Conservation (phyloP, 1,140 invertebrate genomes). For the Drosophila subobscura region DNA sequence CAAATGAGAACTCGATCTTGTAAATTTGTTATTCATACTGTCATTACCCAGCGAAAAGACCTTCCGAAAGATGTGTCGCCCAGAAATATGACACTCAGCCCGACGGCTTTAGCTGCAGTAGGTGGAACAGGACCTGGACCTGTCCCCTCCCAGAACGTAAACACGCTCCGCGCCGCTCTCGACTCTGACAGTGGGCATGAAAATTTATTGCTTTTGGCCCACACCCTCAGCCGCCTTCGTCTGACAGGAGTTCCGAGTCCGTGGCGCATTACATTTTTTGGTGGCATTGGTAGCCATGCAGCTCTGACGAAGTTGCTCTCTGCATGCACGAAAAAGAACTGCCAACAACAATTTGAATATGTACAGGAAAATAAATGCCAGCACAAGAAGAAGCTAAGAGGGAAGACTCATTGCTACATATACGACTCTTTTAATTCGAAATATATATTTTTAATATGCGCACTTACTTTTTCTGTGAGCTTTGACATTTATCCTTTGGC, state of each 20-base stretch:
- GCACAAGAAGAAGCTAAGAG: constrained; percentile 31
- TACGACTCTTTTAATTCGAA: constrained; percentile 16
- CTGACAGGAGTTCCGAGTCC: constrained; percentile 47
- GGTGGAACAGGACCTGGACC: constrained; percentile 1
- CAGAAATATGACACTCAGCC: constrained; percentile 46
- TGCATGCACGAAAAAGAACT: constrained; percentile 29
- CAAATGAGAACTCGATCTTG: not conserved
- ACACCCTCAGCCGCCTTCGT: constrained; percentile 7
- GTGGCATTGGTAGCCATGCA: constrained; percentile 28
- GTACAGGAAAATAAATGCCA: constrained; percentile 43
- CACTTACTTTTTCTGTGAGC: constrained; percentile 41
- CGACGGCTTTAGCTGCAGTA: not conserved
- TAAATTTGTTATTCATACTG: not conserved
- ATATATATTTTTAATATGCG: constrained; percentile 60
- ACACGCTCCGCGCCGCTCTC: constrained; percentile 44
- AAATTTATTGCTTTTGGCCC: constrained; percentile 67
- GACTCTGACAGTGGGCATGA: constrained; percentile 67
- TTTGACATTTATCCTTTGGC: constrained; percentile 19
- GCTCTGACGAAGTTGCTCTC: constrained; percentile 36
- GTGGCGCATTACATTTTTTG: constrained; percentile 67
- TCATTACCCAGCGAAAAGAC: constrained; percentile 2
- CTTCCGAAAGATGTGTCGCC: constrained; percentile 18
- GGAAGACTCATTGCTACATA: constrained; percentile 20
- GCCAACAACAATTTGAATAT: constrained; percentile 18
- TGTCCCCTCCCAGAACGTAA: constrained; percentile 31